Base-by-base conservation (phyloP, 2,113 vertebrate species). In the Platanista minor region DNA sequence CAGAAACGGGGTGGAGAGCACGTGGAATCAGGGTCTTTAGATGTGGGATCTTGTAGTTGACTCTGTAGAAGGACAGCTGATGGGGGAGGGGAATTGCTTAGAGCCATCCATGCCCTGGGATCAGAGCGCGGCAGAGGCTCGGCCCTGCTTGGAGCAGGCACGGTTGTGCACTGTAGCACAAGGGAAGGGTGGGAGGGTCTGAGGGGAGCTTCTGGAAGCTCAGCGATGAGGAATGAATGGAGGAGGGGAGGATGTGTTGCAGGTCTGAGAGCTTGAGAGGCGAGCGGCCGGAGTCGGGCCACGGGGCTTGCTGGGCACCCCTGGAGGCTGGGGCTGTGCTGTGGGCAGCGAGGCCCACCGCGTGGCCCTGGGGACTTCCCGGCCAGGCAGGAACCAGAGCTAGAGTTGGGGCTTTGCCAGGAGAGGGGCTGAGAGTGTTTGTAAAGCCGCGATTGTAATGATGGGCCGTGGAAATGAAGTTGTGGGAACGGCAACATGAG, bases 381-480 rank as follows among this genome's bases (percentile, higher is more conserved):
- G 23, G 15, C 46, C 49, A 27, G 62, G 61, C 25, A n/a, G 49
- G 39, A 7, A 8, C 18, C 23, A 64, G 64, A 27, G 0, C 21
- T 25, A 3, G 69, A 25, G 69, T 11, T 25, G 61, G 41, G 67
- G 8, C n/a, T 81, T 71, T 72, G 41, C 18, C n/a, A 29, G 75
- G 49, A 21, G 36, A 27, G 75, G 36, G 46, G 62, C 29, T 6
- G 52, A 69, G 69, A 29, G 2, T 59, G 25, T 67, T 25, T 39
- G 10, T 41, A 1, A n/a, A 25, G 71, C 41, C 6, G 0, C 9
- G 54, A n/a, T 0, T 54, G 1, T 29, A 21, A 13, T 20, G 21
- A 20, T 36, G 25, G 57, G 7, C 43, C 12, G 0, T 11, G 57
- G 31, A 25, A 43, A 2, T n/a, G 27, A 33, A 2, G 36, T 4